Evolutionary conservation across 2,113 vertebrate genomes (phyloP).

Genomic region (Tachuris rubrigastra): DNA sequence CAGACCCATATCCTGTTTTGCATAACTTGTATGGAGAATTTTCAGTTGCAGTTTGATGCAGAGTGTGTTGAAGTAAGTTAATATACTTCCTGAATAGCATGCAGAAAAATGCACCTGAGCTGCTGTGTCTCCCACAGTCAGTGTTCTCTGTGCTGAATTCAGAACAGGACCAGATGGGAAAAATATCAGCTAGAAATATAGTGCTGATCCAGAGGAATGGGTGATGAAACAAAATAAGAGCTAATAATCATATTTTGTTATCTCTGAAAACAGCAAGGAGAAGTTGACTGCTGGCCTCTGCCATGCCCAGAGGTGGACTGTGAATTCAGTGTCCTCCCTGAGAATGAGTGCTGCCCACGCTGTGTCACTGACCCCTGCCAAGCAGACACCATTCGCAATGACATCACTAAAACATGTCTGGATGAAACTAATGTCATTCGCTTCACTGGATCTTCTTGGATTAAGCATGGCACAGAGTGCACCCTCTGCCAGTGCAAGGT

Average conservation of each 20-base stretch:
- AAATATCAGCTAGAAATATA: background rate
- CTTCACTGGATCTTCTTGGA: conserved; percentile 97
- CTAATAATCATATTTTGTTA: background rate
- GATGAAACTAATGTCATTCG: conserved; percentile 91
- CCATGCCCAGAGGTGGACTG: conserved; percentile 89
- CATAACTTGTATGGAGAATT: background rate
- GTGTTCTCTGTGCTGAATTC: background rate
- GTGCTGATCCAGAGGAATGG: background rate
- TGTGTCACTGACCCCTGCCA: conserved; percentile 94
- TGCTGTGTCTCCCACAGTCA: background rate
- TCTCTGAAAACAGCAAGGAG: conserved; percentile 81
- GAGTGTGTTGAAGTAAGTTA: background rate
- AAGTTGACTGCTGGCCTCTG: conserved; percentile 97
- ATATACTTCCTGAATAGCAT: background rate
- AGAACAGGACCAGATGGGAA: background rate
- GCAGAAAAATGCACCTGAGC: background rate
- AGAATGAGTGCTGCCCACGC: conserved; percentile 92
- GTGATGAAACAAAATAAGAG: background rate
- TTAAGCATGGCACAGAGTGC: conserved; percentile 95
- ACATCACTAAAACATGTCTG: conserved; percentile 95
- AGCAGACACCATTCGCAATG: conserved; percentile 89
- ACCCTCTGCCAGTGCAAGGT: conserved; percentile 96
- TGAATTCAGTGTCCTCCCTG: conserved; percentile 89
- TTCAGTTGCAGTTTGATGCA: background rate
- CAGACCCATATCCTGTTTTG: background rate